These are phyloP conservation scores for Aphodius granarius DNA, from an alignment of 2,888 invertebrate genomes.

Conservation along the genomic window DNA sequence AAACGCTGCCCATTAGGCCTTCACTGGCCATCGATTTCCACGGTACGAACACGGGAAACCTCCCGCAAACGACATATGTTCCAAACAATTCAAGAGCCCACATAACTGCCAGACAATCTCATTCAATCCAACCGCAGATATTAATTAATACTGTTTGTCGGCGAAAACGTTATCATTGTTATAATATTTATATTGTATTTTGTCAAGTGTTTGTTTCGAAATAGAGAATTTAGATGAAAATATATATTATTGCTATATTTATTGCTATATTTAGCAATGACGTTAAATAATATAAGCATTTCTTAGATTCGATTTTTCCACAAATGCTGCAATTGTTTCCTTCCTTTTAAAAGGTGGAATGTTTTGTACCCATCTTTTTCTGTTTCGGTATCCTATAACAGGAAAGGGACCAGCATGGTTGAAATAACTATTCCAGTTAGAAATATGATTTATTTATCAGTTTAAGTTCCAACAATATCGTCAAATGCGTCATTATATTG, in stretches of 20 bases:
- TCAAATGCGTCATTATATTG: background rate
- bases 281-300: background rate
- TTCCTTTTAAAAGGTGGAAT: background rate
- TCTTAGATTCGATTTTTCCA: background rate
- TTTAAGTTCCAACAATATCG: background rate
- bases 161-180: background rate
- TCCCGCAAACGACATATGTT: background rate
- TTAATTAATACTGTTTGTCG: background rate
- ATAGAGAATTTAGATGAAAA: background rate
- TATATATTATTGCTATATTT: too few species aligned
- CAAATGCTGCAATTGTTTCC: background rate
- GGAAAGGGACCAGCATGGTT: background rate
- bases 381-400: background rate
- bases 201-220: background rate
- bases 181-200: background rate
- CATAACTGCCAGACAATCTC: background rate
- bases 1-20: constrained; percentile 49
- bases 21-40: constrained; percentile 42
- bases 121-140: background rate
- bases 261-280: too few species aligned
- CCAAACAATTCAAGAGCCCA: background rate
- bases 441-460: background rate
- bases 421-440: too few species aligned
- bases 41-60: background rate
- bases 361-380: background rate